phyloP scores from a whole-genome alignment of 2,797 vertebrate genomes.

The Phoeniculus purpureus region DNA sequence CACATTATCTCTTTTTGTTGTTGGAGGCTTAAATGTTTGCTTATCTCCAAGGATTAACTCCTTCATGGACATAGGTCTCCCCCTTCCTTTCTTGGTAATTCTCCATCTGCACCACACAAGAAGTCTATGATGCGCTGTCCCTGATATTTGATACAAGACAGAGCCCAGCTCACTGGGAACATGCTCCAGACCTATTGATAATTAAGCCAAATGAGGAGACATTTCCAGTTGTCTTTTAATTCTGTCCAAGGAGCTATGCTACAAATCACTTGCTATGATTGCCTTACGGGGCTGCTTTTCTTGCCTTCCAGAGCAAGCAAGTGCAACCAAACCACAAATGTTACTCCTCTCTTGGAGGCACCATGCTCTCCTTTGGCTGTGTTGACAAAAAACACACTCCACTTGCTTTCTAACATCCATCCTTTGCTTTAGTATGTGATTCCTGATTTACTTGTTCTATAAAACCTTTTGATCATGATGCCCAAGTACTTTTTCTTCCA shows the following conservation, averaged over 20 bases:
- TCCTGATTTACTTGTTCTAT: not conserved
- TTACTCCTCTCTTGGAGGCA: not conserved
- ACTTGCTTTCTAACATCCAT: not conserved
- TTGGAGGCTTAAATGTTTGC: not conserved
- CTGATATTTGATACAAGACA: not conserved
- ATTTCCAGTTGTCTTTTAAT: not conserved
- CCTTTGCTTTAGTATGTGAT: not conserved
- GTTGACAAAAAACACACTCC: not conserved
- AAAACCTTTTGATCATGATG: not conserved
- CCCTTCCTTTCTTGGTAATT: not conserved
- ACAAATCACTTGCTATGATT: not conserved
- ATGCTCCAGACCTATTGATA: not conserved
- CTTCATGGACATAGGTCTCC: not conserved
- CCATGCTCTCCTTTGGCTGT: not conserved
- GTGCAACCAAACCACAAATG: not conserved
- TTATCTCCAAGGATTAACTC: not conserved
- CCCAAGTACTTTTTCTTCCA: not conserved
- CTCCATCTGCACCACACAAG: rapidly evolving
- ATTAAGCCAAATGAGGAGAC: not conserved
- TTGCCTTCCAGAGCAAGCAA: not conserved
- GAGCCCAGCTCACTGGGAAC: not conserved
- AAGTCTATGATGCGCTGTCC: not conserved
- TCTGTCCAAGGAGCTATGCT: not conserved
- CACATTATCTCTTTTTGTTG: not conserved
- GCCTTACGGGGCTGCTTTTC: not conserved